Conservation (phyloP, 1,140 invertebrate genomes). For the Drosophila lacteicornis region DNA sequence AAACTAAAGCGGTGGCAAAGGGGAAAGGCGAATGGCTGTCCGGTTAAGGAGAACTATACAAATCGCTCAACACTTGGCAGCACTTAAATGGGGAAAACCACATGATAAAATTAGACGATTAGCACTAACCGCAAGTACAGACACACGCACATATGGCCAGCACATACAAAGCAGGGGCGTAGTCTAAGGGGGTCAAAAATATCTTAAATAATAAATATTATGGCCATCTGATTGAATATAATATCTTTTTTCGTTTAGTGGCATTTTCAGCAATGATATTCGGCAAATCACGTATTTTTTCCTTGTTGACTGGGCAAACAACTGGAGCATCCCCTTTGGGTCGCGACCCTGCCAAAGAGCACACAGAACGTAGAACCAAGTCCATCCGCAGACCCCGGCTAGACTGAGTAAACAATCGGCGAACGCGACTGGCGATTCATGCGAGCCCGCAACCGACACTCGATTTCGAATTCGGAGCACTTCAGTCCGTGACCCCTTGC, state of each 20-base stretch:
- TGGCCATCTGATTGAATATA: neutral
- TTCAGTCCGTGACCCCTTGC: constrained; percentile 28
- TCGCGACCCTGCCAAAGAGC: constrained; percentile 12
- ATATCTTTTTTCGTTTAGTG: neutral
- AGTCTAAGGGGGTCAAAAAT: neutral
- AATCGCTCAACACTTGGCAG: constrained; percentile 74
- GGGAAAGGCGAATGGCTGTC: neutral
- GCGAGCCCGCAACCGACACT: constrained; percentile 36
- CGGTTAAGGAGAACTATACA: constrained; percentile 51
- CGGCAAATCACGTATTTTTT: neutral
- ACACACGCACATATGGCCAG: constrained; percentile 8
- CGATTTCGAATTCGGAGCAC: constrained; percentile 30
- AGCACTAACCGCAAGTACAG: constrained; percentile 61
- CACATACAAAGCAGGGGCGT: neutral
- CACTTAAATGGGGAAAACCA: constrained; percentile 80
- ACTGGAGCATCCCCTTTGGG: constrained; percentile 3
- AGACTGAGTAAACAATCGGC: constrained; percentile 69
- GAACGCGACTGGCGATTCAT: constrained; percentile 61
- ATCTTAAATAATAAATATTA: neutral
- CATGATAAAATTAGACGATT: constrained; percentile 82
- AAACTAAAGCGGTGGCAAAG: neutral
- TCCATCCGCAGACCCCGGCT: constrained; percentile 42
- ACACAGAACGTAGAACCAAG: constrained; percentile 14
- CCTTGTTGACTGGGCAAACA: constrained; percentile 2
- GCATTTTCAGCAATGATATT: neutral